phyloP scores from a whole-genome alignment of 1,140 invertebrate species.

The Anagrus nilaparvatae region DNA sequence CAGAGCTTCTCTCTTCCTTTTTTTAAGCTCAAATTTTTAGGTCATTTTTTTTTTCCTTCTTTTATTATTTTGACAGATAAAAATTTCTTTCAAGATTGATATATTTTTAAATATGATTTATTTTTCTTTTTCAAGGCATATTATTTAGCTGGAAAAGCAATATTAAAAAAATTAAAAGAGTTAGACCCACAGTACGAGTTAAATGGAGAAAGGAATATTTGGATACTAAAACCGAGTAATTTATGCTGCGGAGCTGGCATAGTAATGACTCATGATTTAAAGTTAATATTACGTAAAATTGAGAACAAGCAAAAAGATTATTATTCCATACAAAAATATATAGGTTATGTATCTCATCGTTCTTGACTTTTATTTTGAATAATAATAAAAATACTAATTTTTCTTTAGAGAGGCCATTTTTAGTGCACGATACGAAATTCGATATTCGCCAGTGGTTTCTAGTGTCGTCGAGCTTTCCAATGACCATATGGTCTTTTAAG shows the following conservation, averaged over 20 bases:
- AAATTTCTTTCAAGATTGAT: background rate
- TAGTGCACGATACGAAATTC: constrained; percentile 83
- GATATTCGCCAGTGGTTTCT: constrained; percentile 87
- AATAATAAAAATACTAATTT: background rate
- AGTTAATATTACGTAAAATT: constrained; percentile 56
- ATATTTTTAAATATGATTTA: background rate
- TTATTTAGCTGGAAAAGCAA: constrained; percentile 28
- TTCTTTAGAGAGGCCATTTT: constrained; percentile 60
- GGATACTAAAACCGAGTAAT: constrained; percentile 87
- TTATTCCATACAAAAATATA: constrained; percentile 88
- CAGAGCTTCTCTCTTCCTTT: no score
- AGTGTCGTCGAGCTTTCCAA: constrained; percentile 67
- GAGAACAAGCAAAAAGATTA: constrained; percentile 51
- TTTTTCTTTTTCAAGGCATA: constrained; percentile 18
- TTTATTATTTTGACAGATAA: no score
- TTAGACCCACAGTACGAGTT: constrained; percentile 55
- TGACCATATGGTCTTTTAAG: constrained; percentile 85
- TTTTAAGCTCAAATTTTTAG: no score
- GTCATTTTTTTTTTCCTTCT: no score
- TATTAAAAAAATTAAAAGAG: constrained; percentile 48
- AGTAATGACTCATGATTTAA: constrained; percentile 50
- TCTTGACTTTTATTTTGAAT: background rate
- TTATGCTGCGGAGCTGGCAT: constrained; percentile 83
- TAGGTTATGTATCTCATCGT: constrained; percentile 48
- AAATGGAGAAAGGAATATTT: constrained; percentile 76